Percentiles rank a stretch among this genome's conserved stretches.
Conservation (phyloP, 2,888 invertebrate species). For the Pyrochroa serraticornis region DNA sequence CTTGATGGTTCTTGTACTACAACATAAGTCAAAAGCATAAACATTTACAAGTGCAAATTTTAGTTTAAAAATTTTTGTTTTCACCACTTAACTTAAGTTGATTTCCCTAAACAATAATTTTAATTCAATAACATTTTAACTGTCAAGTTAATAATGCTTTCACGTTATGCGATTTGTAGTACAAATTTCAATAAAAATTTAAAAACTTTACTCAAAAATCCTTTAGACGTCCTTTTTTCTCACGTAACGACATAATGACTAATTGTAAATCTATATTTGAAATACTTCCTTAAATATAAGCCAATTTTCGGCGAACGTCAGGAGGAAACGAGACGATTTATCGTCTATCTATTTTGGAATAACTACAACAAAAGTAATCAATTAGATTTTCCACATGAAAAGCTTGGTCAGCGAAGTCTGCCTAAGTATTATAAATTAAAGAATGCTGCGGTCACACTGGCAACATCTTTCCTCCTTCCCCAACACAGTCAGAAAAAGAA, state of each 20-base stretch:
- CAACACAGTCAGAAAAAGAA: slow-evolving; percentile 4
- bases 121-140: not conserved
- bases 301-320: not conserved
- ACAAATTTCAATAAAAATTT: too few relatives aligned
- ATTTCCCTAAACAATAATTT: not conserved
- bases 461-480: slow-evolving; percentile 6
- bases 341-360: slow-evolving; percentile 23
- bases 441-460: slow-evolving; percentile 1
- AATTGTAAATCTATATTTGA: slow-evolving; percentile 13
- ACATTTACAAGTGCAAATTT: too few relatives aligned
- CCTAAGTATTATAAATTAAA: slow-evolving; percentile 29
- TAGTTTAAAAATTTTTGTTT: not conserved
- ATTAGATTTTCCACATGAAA: slow-evolving; percentile 28
- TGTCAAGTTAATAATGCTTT: not conserved
- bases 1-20: too few relatives aligned
- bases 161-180: too few relatives aligned
- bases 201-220: too few relatives aligned
- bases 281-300: not conserved
- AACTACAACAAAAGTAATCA: slow-evolving; percentile 29
- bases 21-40: too few relatives aligned
- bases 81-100: too few relatives aligned
- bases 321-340: slow-evolving; percentile 16
- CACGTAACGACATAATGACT: not conserved
- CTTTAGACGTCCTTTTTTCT: not conserved
- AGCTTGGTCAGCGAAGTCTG: slow-evolving; percentile 25